Percentiles rank a stretch among this genome's conserved stretches.
Conservation (phyloP, 2,113 vertebrate genomes). For the human region GRCh38 chr9:101671001-101671500, state of each 20-base stretch:
- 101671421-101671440: not conserved
- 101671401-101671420: not conserved
- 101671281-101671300: not conserved
- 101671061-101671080: slow-evolving; percentile 92
- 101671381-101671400: not conserved
- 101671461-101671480: slow-evolving; percentile 1
- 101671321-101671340: not conserved
- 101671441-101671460: not conserved
- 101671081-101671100: slow-evolving; percentile 95
- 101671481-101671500: not conserved
- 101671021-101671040: slow-evolving; percentile 95
- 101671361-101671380: slow-evolving; percentile 39
- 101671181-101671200: not conserved
- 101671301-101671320: not conserved
- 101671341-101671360: not conserved
- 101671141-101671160: not conserved
- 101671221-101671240: not conserved
- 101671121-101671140: slow-evolving; percentile 58
- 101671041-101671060: slow-evolving; percentile 90
- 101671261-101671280: not conserved
- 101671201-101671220: not conserved
- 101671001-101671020: slow-evolving; percentile 96
- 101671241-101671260: not conserved
- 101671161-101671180: not conserved
- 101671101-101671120: slow-evolving; percentile 89